Conservation (phyloP, 2,888 invertebrate species). For the Folsomia manolachei region DNA sequence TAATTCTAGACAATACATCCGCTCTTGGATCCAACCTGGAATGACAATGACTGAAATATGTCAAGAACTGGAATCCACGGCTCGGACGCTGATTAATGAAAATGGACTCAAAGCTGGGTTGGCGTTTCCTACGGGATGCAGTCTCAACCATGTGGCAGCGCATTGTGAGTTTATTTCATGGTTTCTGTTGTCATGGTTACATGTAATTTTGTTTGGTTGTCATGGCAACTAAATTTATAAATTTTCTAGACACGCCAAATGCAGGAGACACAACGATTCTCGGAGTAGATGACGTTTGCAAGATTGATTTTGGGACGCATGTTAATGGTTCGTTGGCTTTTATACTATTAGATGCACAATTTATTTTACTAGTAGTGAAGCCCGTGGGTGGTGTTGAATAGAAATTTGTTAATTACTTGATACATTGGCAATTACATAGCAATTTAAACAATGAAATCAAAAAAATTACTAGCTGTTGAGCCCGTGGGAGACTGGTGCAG, state of each 20-base stretch:
- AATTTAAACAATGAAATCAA: too few species aligned
- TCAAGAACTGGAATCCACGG: constrained; percentile 89
- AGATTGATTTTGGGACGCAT: constrained; percentile 98
- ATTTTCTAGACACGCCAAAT: constrained; percentile 83
- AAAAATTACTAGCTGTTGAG: too few species aligned
- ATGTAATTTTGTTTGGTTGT: too few species aligned
- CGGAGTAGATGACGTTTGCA: constrained; percentile 93
- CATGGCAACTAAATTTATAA: too few species aligned
- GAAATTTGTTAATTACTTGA: constrained; percentile 11
- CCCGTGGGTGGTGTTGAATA: neutral
- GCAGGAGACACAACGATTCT: constrained; percentile 87
- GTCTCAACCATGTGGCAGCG: constrained; percentile 89
- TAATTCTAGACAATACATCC: constrained; percentile 75
- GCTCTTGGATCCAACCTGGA: constrained; percentile 92
- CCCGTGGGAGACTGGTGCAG: too few species aligned
- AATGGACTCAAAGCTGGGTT: constrained; percentile 86
- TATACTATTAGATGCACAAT: too few species aligned
- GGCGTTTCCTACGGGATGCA: constrained; percentile 94
- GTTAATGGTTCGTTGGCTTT: constrained; percentile 86
- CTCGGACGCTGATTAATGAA: constrained; percentile 87
- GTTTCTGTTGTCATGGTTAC: neutral
- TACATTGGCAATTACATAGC: too few species aligned
- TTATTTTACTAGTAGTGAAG: too few species aligned
- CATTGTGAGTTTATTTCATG: constrained; percentile 61
- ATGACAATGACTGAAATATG: constrained; percentile 99